Conservation (phyloP, 2,797 vertebrate genomes). For the Fistularia tabacaria region DNA sequence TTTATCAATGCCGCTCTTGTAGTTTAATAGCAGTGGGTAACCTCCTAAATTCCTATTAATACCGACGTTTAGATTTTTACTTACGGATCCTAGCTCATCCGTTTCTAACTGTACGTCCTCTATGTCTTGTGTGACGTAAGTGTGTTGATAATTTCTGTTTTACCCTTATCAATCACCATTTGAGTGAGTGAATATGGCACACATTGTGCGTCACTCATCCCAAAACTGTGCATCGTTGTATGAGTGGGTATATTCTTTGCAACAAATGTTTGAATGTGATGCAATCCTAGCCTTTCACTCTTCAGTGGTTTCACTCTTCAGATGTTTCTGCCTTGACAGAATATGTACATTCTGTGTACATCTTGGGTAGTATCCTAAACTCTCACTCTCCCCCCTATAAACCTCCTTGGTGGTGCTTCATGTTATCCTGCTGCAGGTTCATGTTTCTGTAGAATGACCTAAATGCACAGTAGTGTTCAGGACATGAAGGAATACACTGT, state of each 20-base stretch:
- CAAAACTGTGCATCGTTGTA: no score
- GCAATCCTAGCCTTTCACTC: conserved; percentile 8
- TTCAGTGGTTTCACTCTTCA: conserved; percentile 8
- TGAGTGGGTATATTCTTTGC: no score
- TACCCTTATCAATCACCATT: no score
- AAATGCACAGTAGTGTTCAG: conserved; percentile 34
- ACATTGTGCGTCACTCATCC: no score
- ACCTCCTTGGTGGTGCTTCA: conserved; percentile 10
- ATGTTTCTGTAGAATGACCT: conserved; percentile 37
- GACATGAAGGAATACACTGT: conserved; percentile 42
- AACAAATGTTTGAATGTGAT: not conserved
- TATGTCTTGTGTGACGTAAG: no score
- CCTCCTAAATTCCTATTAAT: not conserved
- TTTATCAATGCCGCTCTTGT: not conserved
- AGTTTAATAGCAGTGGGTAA: no score
- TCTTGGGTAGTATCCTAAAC: no score
- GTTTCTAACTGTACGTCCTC: no score
- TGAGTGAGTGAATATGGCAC: no score
- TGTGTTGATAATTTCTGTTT: no score
- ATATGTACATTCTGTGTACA: not conserved
- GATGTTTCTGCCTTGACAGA: conserved; percentile 14
- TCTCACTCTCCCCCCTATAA: no score
- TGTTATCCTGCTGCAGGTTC: conserved; percentile 20
- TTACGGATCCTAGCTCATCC: not conserved
- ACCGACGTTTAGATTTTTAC: not conserved